Base-by-base conservation (phyloP, 2,113 vertebrate species). In the Elephas maximus region DNA sequence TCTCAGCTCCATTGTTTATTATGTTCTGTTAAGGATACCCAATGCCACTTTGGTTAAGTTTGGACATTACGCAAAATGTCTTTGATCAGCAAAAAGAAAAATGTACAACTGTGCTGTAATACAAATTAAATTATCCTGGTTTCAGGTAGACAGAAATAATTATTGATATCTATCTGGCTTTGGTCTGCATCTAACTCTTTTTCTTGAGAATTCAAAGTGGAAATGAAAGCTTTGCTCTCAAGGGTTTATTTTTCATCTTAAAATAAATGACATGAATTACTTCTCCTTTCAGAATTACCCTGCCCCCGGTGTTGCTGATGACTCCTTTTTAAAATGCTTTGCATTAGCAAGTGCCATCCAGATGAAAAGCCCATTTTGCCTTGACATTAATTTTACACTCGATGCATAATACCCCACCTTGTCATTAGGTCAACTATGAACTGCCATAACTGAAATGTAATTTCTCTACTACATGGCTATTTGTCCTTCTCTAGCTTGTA, bases 381-480 rank as follows among this genome's bases (percentile, higher is more conserved):
- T 97, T 97, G 97, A 97, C 14, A 21, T 93, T 97, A 92, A 96
- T 98, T 98, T 98, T 96, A 95, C 53, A 97, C 60, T 83, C 48
- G 76, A 41, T 53, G 82, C 92, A 95, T 97, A 97, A 97, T 95
- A 92, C 92, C 92, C 17, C 24, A 95, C 94, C 97, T 48, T 98
- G 90, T 94, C 89, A 97, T 97, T 92, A 96, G 89, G 96, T 97
- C 93, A 98, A 67, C 76, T 80, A 97, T 89, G 94, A 90, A 76
- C 84, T 97, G 93, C 30, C 18, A 93, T 0, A 23, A 76, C 57
- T 65, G 17, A 97, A 95, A 96, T 94, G n/a, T 51, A 92, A 80
- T 94, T 97, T 97, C 71, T 94, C n/a, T 96, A 63, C 67, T 93
- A 28, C 6, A 57, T n/a, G 76, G 12, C 6, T 10, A 95, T 98